These are phyloP conservation scores for Ypsolopha sequella DNA, from an alignment of 2,888 invertebrate genomes.

Conservation along the genomic window DNA sequence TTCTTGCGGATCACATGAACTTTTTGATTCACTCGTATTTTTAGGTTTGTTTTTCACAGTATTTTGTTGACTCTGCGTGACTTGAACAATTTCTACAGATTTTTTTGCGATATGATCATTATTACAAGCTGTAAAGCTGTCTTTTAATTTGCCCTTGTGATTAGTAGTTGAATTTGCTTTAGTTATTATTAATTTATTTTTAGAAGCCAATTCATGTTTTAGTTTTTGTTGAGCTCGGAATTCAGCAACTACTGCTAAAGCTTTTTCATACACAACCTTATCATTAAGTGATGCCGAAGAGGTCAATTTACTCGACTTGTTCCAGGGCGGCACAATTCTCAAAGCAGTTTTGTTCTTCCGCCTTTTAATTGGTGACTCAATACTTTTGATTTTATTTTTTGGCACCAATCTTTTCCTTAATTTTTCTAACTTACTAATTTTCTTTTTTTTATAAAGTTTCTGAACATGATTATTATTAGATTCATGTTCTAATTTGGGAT, in stretches of 20 bases:
- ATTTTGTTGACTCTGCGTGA: not conserved
- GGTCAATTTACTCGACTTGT: not conserved
- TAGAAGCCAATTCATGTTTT: not conserved
- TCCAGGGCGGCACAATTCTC: not conserved
- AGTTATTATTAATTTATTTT: not conserved
- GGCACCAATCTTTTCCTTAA: constrained; percentile 32
- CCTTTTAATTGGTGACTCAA: constrained; percentile 8
- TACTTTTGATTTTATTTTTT: constrained; percentile 35
- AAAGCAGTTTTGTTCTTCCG: not conserved
- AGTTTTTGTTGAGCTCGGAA: constrained; percentile 2
- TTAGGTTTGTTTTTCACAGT: too few relatives aligned
- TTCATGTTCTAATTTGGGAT: not conserved
- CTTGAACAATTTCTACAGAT: not conserved
- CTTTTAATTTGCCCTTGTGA: too few relatives aligned
- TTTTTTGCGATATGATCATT: not conserved
- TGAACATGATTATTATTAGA: constrained; percentile 1
- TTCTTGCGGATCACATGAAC: too few relatives aligned
- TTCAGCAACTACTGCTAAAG: constrained; percentile 3
- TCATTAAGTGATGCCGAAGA: not conserved
- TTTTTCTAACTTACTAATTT: constrained; percentile 35
- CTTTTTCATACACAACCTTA: constrained; percentile 4
- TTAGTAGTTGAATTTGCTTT: too few relatives aligned
- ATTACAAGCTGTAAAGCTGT: too few relatives aligned
- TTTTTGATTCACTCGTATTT: too few relatives aligned
- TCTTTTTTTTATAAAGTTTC: constrained; percentile 18